Percentiles rank a stretch among this genome's conserved stretches.
Evolutionary conservation across 1,140 invertebrate genomes (phyloP).

Genomic region (Drosophila tsacasi): DNA sequence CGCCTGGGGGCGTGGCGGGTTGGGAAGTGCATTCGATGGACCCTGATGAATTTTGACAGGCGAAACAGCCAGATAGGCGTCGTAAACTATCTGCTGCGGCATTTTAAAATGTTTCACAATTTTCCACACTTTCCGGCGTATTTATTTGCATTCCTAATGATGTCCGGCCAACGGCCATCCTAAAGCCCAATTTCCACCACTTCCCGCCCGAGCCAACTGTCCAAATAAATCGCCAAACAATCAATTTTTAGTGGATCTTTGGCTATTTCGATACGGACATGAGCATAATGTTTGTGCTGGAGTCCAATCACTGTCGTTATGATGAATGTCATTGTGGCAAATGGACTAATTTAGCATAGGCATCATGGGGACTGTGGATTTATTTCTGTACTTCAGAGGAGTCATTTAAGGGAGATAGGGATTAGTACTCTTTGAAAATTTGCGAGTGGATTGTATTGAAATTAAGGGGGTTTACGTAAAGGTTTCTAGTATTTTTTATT

Average conservation of each 20-base stretch:
- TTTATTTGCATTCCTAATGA: conserved; percentile 76
- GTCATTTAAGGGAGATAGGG: neutral
- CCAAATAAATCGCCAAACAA: conserved; percentile 42
- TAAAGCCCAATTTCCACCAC: neutral
- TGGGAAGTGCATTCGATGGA: conserved; percentile 56
- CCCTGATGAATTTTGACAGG: conserved; percentile 72
- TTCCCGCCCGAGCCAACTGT: conserved; percentile 6
- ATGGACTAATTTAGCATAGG: conserved; percentile 50
- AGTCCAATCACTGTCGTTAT: conserved; percentile 31
- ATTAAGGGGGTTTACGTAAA: neutral
- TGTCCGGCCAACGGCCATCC: conserved; percentile 22
- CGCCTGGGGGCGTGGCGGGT: conserved; percentile 32
- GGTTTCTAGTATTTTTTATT: neutral
- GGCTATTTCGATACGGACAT: conserved; percentile 24
- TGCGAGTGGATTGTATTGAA: neutral
- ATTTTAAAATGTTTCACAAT: conserved; percentile 49
- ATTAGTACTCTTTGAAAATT: neutral
- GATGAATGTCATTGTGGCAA: conserved; percentile 55
- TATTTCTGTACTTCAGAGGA: neutral
- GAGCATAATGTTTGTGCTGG: conserved; percentile 45
- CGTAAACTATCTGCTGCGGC: conserved; percentile 50
- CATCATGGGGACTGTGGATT: neutral
- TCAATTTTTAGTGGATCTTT: conserved; percentile 42
- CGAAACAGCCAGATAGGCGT: conserved; percentile 14
- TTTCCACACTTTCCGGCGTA: conserved; percentile 32